These are phyloP conservation scores for Botia almorhae DNA, from an alignment of 2,797 vertebrate species.

Conservation along the genomic window DNA sequence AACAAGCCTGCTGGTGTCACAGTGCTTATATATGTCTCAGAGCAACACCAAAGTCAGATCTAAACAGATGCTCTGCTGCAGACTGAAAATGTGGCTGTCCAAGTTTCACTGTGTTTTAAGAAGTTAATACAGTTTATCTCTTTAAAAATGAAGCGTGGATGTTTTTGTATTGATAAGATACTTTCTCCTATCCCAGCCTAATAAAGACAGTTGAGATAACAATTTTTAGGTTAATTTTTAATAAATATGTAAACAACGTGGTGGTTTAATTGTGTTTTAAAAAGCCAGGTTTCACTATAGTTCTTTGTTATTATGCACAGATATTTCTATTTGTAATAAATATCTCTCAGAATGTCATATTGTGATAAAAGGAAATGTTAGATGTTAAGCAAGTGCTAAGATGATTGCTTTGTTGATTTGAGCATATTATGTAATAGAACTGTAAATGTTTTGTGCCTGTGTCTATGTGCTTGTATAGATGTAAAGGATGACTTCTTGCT, in stretches of 20 bases:
- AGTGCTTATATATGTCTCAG: too few relatives aligned
- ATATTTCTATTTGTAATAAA: neutral
- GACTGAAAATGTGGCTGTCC: neutral
- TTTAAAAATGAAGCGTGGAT: neutral
- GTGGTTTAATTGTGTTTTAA: neutral
- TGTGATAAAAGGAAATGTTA: neutral
- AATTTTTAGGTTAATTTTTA: too few relatives aligned
- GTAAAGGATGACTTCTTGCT: slow-evolving; percentile 93
- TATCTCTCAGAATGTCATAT: neutral
- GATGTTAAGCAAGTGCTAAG: neutral
- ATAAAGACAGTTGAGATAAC: neutral
- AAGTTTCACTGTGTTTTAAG: neutral
- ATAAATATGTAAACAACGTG: neutral
- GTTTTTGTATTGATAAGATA: neutral
- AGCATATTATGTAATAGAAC: neutral
- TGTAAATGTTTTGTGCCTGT: neutral
- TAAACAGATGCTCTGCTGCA: too few relatives aligned
- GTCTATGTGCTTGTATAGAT: slow-evolving; percentile 61
- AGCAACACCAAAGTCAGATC: neutral
- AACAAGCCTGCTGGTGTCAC: neutral
- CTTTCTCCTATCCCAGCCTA: neutral
- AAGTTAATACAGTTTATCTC: neutral
- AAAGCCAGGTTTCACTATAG: too few relatives aligned
- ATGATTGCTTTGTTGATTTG: neutral
- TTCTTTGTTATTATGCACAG: too few relatives aligned